Evolutionary conservation across 2,797 vertebrate genomes (phyloP).

Genomic region (Peromyscus eremicus): DNA sequence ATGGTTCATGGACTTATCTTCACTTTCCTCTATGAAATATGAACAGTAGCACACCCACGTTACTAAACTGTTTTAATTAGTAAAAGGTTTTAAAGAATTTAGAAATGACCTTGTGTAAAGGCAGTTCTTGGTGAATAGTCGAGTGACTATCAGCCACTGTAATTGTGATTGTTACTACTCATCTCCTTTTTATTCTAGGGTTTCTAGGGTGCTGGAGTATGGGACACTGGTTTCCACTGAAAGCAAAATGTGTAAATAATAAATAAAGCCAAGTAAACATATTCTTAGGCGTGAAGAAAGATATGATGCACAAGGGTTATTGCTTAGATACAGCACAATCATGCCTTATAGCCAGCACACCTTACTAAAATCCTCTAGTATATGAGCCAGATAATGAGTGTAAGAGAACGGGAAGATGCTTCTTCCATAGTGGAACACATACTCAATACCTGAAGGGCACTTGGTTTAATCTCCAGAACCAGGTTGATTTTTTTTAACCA

Average conservation of each 20-base stretch:
- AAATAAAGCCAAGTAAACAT: background rate
- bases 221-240: background rate
- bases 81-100: background rate
- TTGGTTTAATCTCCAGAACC: background rate
- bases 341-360: background rate
- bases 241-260: background rate
- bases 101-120: background rate
- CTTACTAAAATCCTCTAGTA: background rate
- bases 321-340: background rate
- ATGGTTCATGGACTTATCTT: background rate
- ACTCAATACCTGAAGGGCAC: background rate
- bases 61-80: background rate
- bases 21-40: background rate
- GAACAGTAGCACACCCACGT: background rate
- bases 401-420: background rate
- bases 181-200: background rate
- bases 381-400: background rate
- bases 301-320: background rate
- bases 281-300: background rate
- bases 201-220: background rate
- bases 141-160: background rate
- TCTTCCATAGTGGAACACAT: background rate
- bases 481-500: background rate
- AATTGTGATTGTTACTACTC: background rate
- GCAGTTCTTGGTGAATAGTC: background rate